Conservation (phyloP, 2,888 invertebrate species). For the Latheticus oryzae region DNA sequence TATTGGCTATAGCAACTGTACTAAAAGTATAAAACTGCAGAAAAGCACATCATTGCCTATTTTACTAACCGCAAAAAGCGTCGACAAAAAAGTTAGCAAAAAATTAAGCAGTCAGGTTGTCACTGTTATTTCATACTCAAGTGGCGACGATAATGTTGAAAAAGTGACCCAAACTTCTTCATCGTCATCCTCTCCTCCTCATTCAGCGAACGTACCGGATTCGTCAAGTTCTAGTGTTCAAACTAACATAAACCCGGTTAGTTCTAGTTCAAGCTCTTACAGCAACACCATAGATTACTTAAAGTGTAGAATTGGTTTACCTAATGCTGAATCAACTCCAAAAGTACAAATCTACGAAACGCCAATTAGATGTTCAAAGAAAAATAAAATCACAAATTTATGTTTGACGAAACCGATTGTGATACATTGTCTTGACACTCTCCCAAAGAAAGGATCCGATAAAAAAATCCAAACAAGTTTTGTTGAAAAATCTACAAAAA, state of each 20-base stretch:
- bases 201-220: neutral
- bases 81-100: neutral
- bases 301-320: slow-evolving; percentile 62
- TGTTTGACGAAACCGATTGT: slow-evolving; percentile 54
- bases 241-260: neutral
- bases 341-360: no score
- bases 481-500: slow-evolving; percentile 33
- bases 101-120: slow-evolving; percentile 7
- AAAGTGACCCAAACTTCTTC: slow-evolving; percentile 11
- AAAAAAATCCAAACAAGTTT: slow-evolving; percentile 47
- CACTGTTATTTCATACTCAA: slow-evolving; percentile 16
- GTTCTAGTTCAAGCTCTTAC: slow-evolving; percentile 12
- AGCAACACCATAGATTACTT: slow-evolving; percentile 42
- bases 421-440: slow-evolving; percentile 52
- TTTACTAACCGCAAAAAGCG: slow-evolving; percentile 34
- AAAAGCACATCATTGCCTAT: slow-evolving; percentile 61
- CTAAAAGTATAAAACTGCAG: slow-evolving; percentile 59
- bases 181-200: slow-evolving; percentile 1
- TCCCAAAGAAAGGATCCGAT: slow-evolving; percentile 21
- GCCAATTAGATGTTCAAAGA: no score
- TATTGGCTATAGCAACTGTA: slow-evolving; percentile 75
- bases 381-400: slow-evolving; percentile 51
- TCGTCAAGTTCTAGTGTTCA: slow-evolving; percentile 18
- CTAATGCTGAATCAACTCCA: slow-evolving; percentile 70
- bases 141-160: slow-evolving; percentile 2